Conservation (phyloP, 2,797 vertebrate genomes). For the Gymnoscopelus braueri region DNA sequence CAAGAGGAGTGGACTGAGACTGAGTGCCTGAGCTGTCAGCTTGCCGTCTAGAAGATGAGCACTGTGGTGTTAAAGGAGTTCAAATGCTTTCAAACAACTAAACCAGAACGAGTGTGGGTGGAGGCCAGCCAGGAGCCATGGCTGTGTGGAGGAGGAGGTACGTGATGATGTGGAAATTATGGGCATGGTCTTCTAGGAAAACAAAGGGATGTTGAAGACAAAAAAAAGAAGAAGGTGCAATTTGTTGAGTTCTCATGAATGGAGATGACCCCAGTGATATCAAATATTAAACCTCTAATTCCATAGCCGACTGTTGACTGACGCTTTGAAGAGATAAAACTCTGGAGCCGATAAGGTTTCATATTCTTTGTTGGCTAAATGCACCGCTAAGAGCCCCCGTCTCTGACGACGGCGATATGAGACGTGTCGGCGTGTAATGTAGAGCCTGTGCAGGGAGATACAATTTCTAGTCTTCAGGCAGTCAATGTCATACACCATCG, state of each 20-base stretch:
- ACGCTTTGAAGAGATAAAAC: constrained; percentile 65
- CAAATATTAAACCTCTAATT: constrained; percentile 66
- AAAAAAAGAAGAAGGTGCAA: neutral
- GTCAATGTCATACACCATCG: constrained; percentile 14
- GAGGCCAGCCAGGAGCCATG: neutral
- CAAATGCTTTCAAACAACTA: constrained; percentile 1
- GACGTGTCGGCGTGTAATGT: constrained; percentile 29
- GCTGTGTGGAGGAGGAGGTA: neutral
- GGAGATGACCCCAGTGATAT: constrained; percentile 56
- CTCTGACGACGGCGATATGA: constrained; percentile 38
- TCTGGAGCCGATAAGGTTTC: constrained; percentile 70
- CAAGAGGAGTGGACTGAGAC: neutral
- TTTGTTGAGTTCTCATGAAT: constrained; percentile 48
- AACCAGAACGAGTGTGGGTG: neutral
- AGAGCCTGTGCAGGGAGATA: constrained; percentile 50
- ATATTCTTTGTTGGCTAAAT: constrained; percentile 76
- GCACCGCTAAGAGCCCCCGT: constrained; percentile 52
- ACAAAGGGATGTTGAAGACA: neutral
- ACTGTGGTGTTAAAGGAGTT: neutral
- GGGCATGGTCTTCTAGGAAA: constrained; percentile 27
- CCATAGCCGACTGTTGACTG: constrained; percentile 45
- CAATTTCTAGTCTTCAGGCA: constrained; percentile 56
- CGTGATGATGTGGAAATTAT: constrained; percentile 34
- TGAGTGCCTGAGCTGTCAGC: constrained; percentile 3
- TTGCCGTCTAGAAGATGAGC: constrained; percentile 9